phyloP scores from a whole-genome alignment of 2,797 vertebrate genomes.

The Leptoclinus maculatus region DNA sequence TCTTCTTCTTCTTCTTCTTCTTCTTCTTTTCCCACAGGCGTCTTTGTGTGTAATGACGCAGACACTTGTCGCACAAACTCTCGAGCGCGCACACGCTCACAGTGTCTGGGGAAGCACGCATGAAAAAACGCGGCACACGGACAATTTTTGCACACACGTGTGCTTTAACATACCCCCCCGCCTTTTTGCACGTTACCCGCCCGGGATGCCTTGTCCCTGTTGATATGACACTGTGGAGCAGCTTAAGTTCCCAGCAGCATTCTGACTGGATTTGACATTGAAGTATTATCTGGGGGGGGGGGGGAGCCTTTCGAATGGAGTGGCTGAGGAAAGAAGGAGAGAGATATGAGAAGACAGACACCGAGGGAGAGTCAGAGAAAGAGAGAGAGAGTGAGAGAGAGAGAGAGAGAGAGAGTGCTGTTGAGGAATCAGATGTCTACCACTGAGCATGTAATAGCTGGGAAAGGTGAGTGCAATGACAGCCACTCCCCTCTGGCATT shows the following conservation, averaged over 20 bases:
- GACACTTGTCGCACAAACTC: conserved; percentile 52
- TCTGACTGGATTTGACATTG: conserved; percentile 73
- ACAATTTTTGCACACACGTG: conserved; percentile 20
- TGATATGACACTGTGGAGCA: conserved; percentile 37
- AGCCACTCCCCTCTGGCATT: conserved; percentile 55
- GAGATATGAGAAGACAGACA: conserved; percentile 44
- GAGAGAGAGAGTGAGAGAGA: conserved; percentile 16
- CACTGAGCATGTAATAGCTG: conserved; percentile 66
- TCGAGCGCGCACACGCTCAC: background rate
- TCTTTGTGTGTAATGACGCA: conserved; percentile 71
- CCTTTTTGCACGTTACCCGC: conserved; percentile 9
- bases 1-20: background rate
- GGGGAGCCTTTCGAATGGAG: conserved; percentile 51
- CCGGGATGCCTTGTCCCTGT: conserved; percentile 43
- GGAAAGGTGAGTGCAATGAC: conserved; percentile 78
- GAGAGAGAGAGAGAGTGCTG: conserved; percentile 25
- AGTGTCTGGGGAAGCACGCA: background rate
- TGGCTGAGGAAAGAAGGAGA: conserved; percentile 38
- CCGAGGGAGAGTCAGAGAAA: conserved; percentile 21
- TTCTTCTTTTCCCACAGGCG: conserved; percentile 19
- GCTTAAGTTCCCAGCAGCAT: conserved; percentile 54
- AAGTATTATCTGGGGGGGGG: conserved; percentile 56
- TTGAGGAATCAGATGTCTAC: conserved; percentile 56
- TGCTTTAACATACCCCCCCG: conserved; percentile 3
- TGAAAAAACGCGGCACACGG: background rate